Percentiles rank a stretch among this genome's conserved stretches.
These are phyloP conservation scores for Tetrao urogallus DNA, from an alignment of 2,113 vertebrate genomes.

Conservation along the genomic window DNA sequence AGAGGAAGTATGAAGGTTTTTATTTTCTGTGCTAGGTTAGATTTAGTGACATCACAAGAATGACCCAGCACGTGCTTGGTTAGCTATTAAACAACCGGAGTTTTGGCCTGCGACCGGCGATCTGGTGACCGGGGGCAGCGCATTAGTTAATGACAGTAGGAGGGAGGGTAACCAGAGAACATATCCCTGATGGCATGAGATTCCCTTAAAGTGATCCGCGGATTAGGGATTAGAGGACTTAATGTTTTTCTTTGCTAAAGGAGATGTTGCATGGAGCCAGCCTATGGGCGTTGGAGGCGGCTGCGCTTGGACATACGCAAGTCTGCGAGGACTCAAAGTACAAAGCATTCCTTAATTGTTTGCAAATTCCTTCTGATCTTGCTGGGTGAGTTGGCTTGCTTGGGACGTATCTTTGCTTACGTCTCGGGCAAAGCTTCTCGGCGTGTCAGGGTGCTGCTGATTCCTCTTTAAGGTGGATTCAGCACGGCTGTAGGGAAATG, in stretches of 20 bases:
- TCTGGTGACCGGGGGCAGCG: neutral
- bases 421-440: constrained; percentile 25
- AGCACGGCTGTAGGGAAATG: neutral
- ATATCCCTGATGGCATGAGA: constrained; percentile 5
- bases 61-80: neutral
- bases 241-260: constrained; percentile 27
- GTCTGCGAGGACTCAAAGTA: constrained; percentile 9
- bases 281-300: neutral
- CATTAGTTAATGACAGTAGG: constrained; percentile 18
- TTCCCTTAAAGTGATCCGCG: constrained; percentile 53
- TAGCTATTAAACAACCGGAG: neutral
- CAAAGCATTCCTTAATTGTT: constrained; percentile 61
- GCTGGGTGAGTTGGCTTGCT: neutral
- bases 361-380: constrained; percentile 48
- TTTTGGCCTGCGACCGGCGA: neutral
- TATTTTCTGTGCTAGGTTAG: neutral
- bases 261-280: constrained; percentile 26
- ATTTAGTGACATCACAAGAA: neutral
- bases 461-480: constrained; percentile 24
- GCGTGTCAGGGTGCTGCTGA: neutral
- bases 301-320: fast-evolving
- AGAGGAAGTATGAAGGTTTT: neutral
- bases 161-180: constrained; percentile 13
- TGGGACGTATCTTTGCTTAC: constrained; percentile 12
- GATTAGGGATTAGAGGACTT: constrained; percentile 58